These are phyloP conservation scores for Microcebus lehilahytsara DNA, from an alignment of 2,113 vertebrate species.

Conservation along the genomic window DNA sequence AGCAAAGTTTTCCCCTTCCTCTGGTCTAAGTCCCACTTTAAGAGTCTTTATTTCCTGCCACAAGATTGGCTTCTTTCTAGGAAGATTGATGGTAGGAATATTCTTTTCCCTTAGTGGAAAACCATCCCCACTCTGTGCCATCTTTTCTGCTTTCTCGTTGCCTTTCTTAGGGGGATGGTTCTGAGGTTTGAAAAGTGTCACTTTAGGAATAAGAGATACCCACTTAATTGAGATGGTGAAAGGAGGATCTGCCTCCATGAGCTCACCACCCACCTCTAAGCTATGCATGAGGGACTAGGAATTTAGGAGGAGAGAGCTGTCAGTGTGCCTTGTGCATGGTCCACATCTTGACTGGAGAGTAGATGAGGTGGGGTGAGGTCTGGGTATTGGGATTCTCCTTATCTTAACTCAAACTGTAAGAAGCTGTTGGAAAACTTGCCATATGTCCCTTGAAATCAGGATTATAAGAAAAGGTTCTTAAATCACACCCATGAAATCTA, in stretches of 20 bases:
- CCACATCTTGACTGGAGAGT: neutral
- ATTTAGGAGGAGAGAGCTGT: neutral
- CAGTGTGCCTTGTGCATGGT: too few relatives aligned
- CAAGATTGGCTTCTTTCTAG: neutral
- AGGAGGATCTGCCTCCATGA: neutral
- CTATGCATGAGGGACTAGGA: neutral
- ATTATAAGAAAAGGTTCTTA: neutral
- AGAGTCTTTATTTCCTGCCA: neutral
- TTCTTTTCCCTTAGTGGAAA: neutral
- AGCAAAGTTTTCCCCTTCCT: neutral
- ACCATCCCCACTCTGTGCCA: fast-evolving
- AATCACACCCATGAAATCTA: neutral
- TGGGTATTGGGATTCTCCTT: neutral
- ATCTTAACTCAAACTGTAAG: neutral
- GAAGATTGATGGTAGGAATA: neutral
- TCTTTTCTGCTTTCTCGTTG: neutral
- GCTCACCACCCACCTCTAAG: neutral
- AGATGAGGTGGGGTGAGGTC: too few relatives aligned
- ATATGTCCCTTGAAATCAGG: neutral
- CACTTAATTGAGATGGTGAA: neutral
- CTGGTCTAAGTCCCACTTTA: neutral
- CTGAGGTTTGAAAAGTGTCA: neutral
- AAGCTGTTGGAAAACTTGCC: neutral
- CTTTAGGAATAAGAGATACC: neutral
- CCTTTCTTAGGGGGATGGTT: neutral